These are phyloP conservation scores for Torymus aiolomorphi DNA, from an alignment of 2,888 invertebrate species.

Conservation along the genomic window DNA sequence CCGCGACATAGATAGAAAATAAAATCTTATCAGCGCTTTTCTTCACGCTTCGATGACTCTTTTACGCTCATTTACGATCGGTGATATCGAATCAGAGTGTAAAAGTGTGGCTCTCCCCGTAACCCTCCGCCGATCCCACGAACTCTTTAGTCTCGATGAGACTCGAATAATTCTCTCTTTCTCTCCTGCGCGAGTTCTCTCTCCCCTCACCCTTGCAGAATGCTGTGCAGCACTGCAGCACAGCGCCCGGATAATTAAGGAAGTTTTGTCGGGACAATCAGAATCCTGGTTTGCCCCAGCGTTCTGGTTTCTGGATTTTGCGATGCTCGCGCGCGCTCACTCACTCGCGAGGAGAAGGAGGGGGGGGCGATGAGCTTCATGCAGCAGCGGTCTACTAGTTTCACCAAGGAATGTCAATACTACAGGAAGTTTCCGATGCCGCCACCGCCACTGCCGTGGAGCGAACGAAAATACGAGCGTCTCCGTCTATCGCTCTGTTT, in stretches of 20 bases:
- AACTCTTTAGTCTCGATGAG: conserved; percentile 47
- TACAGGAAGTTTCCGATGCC: conserved; percentile 43
- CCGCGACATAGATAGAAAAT: conserved; percentile 8
- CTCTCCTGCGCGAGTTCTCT: neutral
- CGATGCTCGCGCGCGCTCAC: conserved; percentile 32
- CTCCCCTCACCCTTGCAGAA: neutral
- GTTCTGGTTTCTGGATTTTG: conserved; percentile 59
- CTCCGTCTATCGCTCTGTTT: conserved; percentile 44
- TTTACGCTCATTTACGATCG: conserved; percentile 14
- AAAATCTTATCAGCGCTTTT: conserved; percentile 17
- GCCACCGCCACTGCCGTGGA: neutral
- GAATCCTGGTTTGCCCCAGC: conserved; percentile 59
- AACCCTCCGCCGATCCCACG: conserved; percentile 27
- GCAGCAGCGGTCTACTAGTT: conserved; percentile 43
- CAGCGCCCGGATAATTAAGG: conserved; percentile 70
- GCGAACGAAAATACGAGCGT: conserved; percentile 42
- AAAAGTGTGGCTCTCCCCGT: neutral
- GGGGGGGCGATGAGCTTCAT: conserved; percentile 48
- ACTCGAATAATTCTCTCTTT: conserved; percentile 49
- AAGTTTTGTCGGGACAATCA: conserved; percentile 73
- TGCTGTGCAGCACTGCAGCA: neutral
- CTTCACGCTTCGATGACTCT: conserved; percentile 14
- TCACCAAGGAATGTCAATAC: conserved; percentile 57
- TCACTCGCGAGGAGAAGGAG: no score
- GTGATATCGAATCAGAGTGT: conserved; percentile 31